Conservation (phyloP, 2,113 vertebrate species). For the Aythya baeri region DNA sequence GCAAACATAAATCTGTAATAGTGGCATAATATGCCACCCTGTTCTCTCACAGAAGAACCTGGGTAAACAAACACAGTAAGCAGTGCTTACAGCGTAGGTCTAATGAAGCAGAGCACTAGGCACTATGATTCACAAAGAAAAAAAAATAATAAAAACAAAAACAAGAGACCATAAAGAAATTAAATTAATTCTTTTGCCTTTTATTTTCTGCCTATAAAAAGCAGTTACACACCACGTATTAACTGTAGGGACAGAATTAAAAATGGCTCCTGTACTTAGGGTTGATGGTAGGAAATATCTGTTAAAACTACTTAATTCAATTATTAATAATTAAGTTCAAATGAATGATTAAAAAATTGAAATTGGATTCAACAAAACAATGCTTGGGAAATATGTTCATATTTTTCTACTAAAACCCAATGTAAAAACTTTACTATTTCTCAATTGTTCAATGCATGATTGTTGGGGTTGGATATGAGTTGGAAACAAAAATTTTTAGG, state of each 20-base stretch:
- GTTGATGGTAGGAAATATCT: neutral
- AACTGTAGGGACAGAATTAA: neutral
- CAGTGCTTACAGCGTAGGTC: neutral
- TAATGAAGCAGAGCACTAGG: neutral
- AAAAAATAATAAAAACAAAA: neutral
- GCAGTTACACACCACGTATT: neutral
- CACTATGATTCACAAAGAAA: neutral
- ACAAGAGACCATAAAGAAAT: neutral
- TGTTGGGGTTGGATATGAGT: neutral
- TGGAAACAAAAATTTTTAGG: neutral
- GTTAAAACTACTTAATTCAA: neutral
- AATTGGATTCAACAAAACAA: neutral
- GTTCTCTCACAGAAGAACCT: neutral
- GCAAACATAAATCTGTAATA: neutral
- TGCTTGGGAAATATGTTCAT: neutral
- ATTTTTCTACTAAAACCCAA: neutral
- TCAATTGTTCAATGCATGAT: neutral
- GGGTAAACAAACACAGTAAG: neutral
- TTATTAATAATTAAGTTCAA: neutral
- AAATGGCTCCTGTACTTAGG: neutral
- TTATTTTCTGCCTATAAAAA: neutral
- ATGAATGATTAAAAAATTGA: neutral
- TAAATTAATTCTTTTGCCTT: neutral
- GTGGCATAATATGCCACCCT: neutral
- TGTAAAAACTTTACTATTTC: neutral